Evolutionary conservation across 2,888 invertebrate species (phyloP), one percentile per base, ranked within the genome.

Genomic region (Eupithecia subfuscata): DNA sequence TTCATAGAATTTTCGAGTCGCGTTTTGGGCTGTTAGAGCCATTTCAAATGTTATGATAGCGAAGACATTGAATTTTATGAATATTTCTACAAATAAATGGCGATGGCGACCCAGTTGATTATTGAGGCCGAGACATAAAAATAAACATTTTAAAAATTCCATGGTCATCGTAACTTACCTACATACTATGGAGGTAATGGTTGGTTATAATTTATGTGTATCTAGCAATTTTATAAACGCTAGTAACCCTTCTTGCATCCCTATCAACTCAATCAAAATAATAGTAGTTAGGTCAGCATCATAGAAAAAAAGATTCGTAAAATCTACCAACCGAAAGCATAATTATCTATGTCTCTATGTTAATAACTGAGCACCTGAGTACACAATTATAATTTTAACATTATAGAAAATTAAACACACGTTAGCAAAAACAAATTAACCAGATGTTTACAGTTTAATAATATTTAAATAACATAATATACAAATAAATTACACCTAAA

Each of bases 11-110:
- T 76, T 73, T 75, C 48, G 16, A 73, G 69, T 37, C 67, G 30
- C 60, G 63, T 71, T 73, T 37, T 64, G 48, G 70, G 30, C 25
- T 65, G n/a, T 73, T 6, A 69, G 37, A 16, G 63, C 37, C 43
- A 71, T 76, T 74, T 75, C 64, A 37, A 40, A 45, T 69, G 68
- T 75, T 77, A 76, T 75, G 75, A 70, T 75, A 71, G 75, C 52
- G 71, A 74, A 79, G 76, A 78, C 73, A 78, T 81, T 69, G 69
- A 71, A 72, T 80, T 79, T 81, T 73, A 76, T 43, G 70, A 73
- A 63, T 81, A 80, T 81, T 75, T 77, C 75, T 73, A 52, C 71
- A 76, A 60, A 77, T 75, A 78, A 77, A 69, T 48, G 70, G 65
- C 71, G 12, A 67, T 74, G 22, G 69, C 43, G 74, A 64, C 70